Evolutionary conservation across 2,797 vertebrate species (phyloP), one percentile per base, ranked within the genome.

Genomic region (Hirundo rustica): DNA sequence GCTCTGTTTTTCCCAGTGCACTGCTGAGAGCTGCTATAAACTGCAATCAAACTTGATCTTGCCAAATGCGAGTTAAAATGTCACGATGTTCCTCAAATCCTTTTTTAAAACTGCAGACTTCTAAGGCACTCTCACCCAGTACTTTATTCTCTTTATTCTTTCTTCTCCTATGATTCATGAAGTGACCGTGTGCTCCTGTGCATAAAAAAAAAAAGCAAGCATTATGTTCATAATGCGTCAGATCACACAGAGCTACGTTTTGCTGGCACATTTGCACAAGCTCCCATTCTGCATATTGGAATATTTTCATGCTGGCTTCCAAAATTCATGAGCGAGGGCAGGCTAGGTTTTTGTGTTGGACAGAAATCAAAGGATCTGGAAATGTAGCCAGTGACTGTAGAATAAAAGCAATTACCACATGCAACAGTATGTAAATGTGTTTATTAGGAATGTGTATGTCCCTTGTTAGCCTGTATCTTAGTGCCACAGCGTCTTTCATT

Each of bases 341-440:
- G 67, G 82, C 89, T 96, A 84, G 92, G 68, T 75, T 96, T 94
- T 95, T 94, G 73, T 83, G 62, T 84, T 95, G 93, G 95, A 92
- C 51, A 57, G 90, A 81, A 96, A 96, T 96, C 90, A 96, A 92
- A 94, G 87, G 58, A 95, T 94, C 91, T 94, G 72, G 75, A 94
- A 96, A 92, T 40, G 62, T 42, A 93, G 76, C 89, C 87, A 86
- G 34, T 36, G 58, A 81, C 70, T 91, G 92, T 67, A 79, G 91
- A 96, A 93, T 94, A 88, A 89, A 96, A 89, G 87, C 79, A 94
- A 89, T 91, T 92, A 83, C 70, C 75, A 42, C 70, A 58, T 79
- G 92, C 88, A 94, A n/a, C 51, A 88, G 73, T 93, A 93, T 92
- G 87, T 86, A 92, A 96, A 93, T 95, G 76, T 79, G 79, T 92